Evolutionary conservation across 2,797 vertebrate genomes (phyloP).

Genomic region (Erpetoichthys calabaricus): DNA sequence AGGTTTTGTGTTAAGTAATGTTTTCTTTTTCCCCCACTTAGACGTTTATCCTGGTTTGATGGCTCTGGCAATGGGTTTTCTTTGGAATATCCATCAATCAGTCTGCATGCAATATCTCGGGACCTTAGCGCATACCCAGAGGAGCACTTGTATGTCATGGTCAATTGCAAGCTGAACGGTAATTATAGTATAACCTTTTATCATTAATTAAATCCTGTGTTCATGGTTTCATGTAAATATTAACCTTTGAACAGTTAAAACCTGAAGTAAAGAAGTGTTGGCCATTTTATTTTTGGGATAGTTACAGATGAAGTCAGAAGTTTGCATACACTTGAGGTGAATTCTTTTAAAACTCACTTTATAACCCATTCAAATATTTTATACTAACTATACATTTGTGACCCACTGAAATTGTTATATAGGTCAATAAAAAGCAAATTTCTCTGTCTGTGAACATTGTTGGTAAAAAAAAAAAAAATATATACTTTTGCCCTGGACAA

Average conservation of each 20-base stretch:
- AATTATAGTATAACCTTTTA: constrained; percentile 16
- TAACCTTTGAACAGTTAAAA: background rate
- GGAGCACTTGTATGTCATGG: constrained; percentile 93
- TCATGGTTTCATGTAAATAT: background rate
- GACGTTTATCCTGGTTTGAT: constrained; percentile 80
- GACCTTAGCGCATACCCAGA: constrained; percentile 68
- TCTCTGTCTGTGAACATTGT: no score
- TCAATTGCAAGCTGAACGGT: constrained; percentile 77
- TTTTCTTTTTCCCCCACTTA: constrained; percentile 21
- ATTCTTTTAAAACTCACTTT: no score
- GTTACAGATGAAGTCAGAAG: background rate
- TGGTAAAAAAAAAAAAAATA: no score
- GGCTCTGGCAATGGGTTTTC: constrained; percentile 76
- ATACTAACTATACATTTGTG: no score
- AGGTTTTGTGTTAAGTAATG: no score
- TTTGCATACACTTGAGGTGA: no score
- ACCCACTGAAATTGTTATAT: no score
- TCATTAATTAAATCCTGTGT: background rate
- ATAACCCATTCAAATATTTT: no score
- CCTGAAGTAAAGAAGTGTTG: background rate
- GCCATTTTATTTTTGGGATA: background rate
- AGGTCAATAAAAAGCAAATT: no score
- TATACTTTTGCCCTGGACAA: no score
- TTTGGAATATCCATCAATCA: constrained; percentile 82
- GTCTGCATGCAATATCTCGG: constrained; percentile 84